phyloP scores from a whole-genome alignment of 2,113 vertebrate species.

The Oryzias woworae region DNA sequence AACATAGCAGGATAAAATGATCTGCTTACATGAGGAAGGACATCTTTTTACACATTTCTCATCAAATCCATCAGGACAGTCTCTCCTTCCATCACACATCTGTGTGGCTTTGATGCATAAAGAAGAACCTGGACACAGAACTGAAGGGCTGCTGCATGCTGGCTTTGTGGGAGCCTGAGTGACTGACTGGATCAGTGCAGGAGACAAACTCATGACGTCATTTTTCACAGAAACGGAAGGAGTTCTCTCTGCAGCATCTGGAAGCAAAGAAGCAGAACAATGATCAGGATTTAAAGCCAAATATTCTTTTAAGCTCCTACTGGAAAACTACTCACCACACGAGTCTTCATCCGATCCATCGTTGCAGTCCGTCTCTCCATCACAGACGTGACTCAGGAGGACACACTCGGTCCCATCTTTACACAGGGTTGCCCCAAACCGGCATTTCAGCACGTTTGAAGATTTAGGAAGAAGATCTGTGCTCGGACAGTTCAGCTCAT shows the following conservation, averaged over 20 bases:
- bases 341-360: slow-evolving; percentile 82
- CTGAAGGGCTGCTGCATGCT: slow-evolving; percentile 51
- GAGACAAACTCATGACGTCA: background rate
- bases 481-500: slow-evolving; percentile 76
- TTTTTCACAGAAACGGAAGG: background rate
- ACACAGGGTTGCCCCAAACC: slow-evolving; percentile 65
- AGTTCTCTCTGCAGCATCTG: background rate
- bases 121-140: slow-evolving; percentile 74
- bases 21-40: slow-evolving; percentile 66
- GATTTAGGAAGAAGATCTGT: background rate
- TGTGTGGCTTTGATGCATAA: slow-evolving; percentile 76
- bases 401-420: slow-evolving; percentile 73
- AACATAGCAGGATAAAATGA: background rate
- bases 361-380: slow-evolving; percentile 81
- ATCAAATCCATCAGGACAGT: slow-evolving; percentile 86
- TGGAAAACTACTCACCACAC: slow-evolving; percentile 34
- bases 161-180: background rate
- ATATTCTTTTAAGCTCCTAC: too few relatives aligned
- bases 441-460: slow-evolving; percentile 46
- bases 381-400: slow-evolving; percentile 76
- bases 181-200: background rate
- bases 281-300: too few relatives aligned
- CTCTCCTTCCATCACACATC: slow-evolving; percentile 79
- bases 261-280: background rate
- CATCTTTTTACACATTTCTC: slow-evolving; percentile 79